These are phyloP conservation scores for Callocephalon fimbriatum DNA, from an alignment of 2,113 vertebrate genomes.

Conservation along the genomic window DNA sequence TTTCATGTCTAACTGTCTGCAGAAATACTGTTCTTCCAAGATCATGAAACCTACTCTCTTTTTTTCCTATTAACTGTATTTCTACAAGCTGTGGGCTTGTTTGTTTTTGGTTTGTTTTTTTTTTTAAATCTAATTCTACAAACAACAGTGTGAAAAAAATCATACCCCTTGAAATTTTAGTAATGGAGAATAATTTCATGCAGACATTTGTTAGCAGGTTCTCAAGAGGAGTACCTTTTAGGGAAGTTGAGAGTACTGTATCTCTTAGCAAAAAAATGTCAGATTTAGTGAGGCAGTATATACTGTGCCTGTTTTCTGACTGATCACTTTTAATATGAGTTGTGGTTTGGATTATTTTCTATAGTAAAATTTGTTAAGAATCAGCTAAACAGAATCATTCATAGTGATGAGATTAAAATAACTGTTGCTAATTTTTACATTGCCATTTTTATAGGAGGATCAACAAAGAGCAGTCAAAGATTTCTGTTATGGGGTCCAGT, in stretches of 20 bases:
- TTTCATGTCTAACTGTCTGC: neutral
- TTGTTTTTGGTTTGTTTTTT: neutral
- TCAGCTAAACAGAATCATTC: neutral
- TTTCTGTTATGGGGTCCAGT: neutral
- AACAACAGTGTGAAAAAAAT: neutral
- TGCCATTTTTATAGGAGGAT: neutral
- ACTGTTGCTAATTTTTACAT: neutral
- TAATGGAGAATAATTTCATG: conserved; percentile 18
- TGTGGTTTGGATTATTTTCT: neutral
- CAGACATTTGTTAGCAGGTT: neutral
- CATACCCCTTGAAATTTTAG: neutral
- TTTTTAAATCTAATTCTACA: neutral
- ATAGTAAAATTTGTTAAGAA: neutral
- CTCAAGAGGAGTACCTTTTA: neutral
- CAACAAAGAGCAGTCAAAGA: neutral
- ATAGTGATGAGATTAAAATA: neutral
- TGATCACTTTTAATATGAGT: neutral
- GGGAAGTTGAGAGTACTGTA: neutral
- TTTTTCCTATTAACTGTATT: neutral
- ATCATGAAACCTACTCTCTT: neutral
- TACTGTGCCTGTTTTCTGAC: neutral
- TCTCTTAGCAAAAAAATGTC: neutral
- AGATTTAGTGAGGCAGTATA: neutral
- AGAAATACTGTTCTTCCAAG: neutral
- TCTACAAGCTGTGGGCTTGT: neutral